Base-by-base conservation (phyloP, 2,888 invertebrate species). In the Archaeoteleia sp. region DNA sequence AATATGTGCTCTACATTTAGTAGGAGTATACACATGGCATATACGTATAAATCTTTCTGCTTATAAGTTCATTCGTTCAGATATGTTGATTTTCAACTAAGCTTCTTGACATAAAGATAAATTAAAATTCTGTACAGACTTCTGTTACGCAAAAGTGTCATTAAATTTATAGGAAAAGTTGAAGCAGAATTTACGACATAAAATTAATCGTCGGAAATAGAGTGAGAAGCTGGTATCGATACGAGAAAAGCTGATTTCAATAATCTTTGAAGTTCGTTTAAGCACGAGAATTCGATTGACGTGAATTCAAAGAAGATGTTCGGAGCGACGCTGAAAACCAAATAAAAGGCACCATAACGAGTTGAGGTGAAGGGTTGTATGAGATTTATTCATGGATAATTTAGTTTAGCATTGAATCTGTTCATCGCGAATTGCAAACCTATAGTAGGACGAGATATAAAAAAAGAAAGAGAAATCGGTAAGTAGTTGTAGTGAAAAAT, bases 191-290 rank as follows among this genome's bases (percentile, higher is more conserved):
- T 48, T 7, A 20, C 9, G 49, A 42, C 51, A 27, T 17, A 9
- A 39, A 51, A 25, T 23, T 25, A 45, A 45, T 51, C 39, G 17
- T 9, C 7, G 14, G 35, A 35, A 35, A 12, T 12, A 35, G 13
- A 35, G 9, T 13, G 37, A 30, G 10, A 29, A 32, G n/a, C 23
- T 25, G 43, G 35, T 49, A 42, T 15, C 34, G 35, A 35, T 51
- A 29, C 25, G 39, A 29, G 55, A 12, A 63, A 55, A 65, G 58
- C 53, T 53, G 69, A 61, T 62, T 72, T 73, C 49, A 67, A 67
- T 70, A 63, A 71, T 73, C 60, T 71, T 63, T 72, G 53, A 48
- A 61, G 71, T 65, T 66, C 57, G 61, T 49, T 71, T 66, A 70
- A 66, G 61, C 63, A 45, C 27, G 53, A 39, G 35, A 58, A 70